Evolutionary conservation across 2,888 invertebrate genomes (phyloP).

Genomic region (Drosophila neonasuta): DNA sequence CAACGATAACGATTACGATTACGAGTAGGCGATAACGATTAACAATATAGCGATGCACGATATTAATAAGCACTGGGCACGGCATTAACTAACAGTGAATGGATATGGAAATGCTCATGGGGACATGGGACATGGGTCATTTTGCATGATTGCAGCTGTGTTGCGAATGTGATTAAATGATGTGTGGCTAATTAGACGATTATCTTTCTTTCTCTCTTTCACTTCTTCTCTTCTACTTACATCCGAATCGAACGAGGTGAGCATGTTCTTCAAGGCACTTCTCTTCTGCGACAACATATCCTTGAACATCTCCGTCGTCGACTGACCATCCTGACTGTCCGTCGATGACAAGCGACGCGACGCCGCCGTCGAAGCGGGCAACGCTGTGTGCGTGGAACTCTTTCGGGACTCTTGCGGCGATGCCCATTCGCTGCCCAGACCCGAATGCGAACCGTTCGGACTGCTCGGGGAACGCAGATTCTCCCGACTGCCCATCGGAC

Average conservation of each 20-base stretch:
- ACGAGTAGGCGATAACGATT: conserved; percentile 21
- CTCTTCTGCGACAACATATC: conserved; percentile 97
- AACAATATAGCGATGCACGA: conserved; percentile 46
- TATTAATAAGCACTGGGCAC: conserved; percentile 39
- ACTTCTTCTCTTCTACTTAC: conserved; percentile 84
- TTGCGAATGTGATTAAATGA: conserved; percentile 8
- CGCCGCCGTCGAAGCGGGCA: conserved; percentile 53
- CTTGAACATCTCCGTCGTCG: conserved; percentile 95
- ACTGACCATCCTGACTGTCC: conserved; percentile 87
- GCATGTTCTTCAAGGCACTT: conserved; percentile 91
- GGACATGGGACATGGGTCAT: conserved; percentile 17
- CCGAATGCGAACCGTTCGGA: conserved; percentile 82
- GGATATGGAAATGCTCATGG: conserved; percentile 3
- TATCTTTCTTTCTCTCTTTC: too few species aligned
- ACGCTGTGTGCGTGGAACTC: conserved; percentile 79
- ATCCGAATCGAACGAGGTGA: conserved; percentile 95
- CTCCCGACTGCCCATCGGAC: conserved; percentile 87
- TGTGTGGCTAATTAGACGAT: not conserved
- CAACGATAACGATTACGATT: conserved; percentile 24
- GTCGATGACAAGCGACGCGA: conserved; percentile 86
- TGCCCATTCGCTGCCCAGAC: conserved; percentile 83
- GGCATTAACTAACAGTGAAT: conserved; percentile 10
- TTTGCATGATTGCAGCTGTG: conserved; percentile 6
- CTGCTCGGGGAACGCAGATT: conserved; percentile 86
- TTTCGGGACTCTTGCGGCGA: conserved; percentile 86